These are phyloP conservation scores for Leptonema lineaticorne DNA, from an alignment of 1,140 invertebrate species.

Conservation along the genomic window DNA sequence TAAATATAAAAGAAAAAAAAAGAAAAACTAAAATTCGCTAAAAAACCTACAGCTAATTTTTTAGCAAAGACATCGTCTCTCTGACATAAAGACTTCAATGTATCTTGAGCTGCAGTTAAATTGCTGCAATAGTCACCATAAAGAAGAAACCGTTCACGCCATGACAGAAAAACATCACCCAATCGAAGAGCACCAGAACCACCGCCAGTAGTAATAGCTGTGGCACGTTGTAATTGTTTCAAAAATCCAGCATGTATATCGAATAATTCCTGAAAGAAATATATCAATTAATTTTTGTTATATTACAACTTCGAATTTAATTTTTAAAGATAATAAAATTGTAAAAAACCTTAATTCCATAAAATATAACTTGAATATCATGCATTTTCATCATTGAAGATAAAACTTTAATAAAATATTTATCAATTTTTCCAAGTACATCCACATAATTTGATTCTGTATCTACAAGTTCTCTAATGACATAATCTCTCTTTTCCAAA, in stretches of 20 bases:
- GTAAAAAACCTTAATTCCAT: conserved; percentile 74
- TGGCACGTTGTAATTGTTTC: conserved; percentile 74
- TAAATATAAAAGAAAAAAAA: neutral
- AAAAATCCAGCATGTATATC: conserved; percentile 86
- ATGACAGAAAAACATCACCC: conserved; percentile 83
- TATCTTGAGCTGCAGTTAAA: conserved; percentile 76
- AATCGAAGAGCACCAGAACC: conserved; percentile 48
- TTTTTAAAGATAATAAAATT: neutral
- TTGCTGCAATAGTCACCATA: conserved; percentile 97
- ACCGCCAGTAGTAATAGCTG: conserved; percentile 47
- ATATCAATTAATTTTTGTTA: neutral
- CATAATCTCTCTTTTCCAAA: conserved; percentile 90
- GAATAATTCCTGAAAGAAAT: conserved; percentile 69
- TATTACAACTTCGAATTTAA: neutral
- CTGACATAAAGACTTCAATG: conserved; percentile 50
- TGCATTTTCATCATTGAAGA: conserved; percentile 69
- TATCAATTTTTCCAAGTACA: conserved; percentile 84
- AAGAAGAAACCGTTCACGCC: conserved; percentile 86
- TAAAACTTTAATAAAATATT: conserved; percentile 80
- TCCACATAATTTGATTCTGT: conserved; percentile 97
- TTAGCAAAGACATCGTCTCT: conserved; percentile 47
- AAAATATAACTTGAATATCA: conserved; percentile 80
- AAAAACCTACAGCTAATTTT: conserved; percentile 31
- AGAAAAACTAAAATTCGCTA: too few relatives aligned
- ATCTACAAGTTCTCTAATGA: conserved; percentile 92